Evolutionary conservation across 2,888 invertebrate genomes (phyloP).

Genomic region (Leptura quadrifasciata): DNA sequence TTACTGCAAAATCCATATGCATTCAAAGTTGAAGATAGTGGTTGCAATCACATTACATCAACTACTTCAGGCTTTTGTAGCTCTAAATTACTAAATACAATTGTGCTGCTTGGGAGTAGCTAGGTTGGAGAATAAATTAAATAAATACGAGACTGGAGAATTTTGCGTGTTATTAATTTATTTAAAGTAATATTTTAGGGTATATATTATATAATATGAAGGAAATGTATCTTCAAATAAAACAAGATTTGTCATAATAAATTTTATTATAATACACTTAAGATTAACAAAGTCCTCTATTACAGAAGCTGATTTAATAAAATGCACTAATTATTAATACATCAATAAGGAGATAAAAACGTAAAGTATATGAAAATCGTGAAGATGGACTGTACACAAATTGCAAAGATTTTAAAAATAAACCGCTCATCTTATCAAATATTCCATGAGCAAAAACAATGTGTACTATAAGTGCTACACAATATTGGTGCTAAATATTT

Average conservation of each 20-base stretch:
- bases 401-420: conserved; percentile 21
- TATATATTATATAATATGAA: too few relatives aligned
- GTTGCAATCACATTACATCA: too few relatives aligned
- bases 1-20: too few relatives aligned
- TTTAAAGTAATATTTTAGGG: too few relatives aligned
- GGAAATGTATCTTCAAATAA: too few relatives aligned
- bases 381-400: conserved; percentile 16
- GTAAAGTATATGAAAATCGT: conserved; percentile 27
- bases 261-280: conserved; percentile 55
- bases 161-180: too few relatives aligned
- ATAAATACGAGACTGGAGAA: too few relatives aligned
- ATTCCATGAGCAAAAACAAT: conserved; percentile 2
- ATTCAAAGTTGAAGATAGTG: too few relatives aligned
- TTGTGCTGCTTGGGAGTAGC: too few relatives aligned
- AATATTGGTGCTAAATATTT: conserved; percentile 22
- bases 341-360: conserved; percentile 39
- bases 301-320: conserved; percentile 55
- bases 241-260: conserved; percentile 28
- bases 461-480: conserved; percentile 33
- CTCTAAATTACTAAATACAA: too few relatives aligned
- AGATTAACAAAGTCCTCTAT: conserved; percentile 54
- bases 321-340: conserved; percentile 50
- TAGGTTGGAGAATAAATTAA: too few relatives aligned
- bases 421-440: conserved; percentile 7
- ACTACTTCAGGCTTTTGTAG: too few relatives aligned